Conservation (phyloP, 2,113 vertebrate genomes). For the Circaetus gallicus region DNA sequence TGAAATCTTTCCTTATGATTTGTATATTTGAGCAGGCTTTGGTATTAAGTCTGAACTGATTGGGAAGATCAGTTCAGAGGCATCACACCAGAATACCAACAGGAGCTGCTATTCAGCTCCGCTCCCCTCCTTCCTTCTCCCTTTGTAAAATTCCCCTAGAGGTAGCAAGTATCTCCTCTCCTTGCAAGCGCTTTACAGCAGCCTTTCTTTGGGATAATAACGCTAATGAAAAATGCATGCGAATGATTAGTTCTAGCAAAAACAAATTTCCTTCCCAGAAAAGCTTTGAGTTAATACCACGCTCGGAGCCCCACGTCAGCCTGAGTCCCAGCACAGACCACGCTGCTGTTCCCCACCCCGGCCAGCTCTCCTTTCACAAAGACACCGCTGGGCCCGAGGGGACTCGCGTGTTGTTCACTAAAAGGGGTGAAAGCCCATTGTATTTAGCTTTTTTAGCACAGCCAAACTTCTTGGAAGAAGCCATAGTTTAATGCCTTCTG, state of each 20-base stretch:
- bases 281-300: neutral
- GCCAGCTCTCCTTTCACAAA: neutral
- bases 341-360: accelerated
- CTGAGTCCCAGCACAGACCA: neutral
- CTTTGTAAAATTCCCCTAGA: neutral
- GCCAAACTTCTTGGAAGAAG: neutral
- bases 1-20: neutral
- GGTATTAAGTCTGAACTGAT: conserved; percentile 43
- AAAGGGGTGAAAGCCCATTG: neutral
- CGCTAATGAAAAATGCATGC: conserved; percentile 51
- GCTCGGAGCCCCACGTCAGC: neutral
- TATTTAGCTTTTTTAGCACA: neutral
- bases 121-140: neutral
- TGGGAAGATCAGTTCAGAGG: conserved; percentile 8
- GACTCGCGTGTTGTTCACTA: neutral
- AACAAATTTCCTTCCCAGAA: conserved; percentile 40
- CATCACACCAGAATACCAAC: conserved; percentile 4
- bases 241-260: conserved; percentile 37
- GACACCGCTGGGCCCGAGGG: accelerated
- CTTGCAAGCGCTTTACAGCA: neutral
- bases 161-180: neutral
- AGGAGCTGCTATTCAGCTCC: neutral
- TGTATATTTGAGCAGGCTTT: conserved; percentile 45
- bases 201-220: conserved; percentile 49
- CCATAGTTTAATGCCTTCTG: neutral